phyloP scores from a whole-genome alignment of 2,888 invertebrate genomes.

The Norana najaformis region DNA sequence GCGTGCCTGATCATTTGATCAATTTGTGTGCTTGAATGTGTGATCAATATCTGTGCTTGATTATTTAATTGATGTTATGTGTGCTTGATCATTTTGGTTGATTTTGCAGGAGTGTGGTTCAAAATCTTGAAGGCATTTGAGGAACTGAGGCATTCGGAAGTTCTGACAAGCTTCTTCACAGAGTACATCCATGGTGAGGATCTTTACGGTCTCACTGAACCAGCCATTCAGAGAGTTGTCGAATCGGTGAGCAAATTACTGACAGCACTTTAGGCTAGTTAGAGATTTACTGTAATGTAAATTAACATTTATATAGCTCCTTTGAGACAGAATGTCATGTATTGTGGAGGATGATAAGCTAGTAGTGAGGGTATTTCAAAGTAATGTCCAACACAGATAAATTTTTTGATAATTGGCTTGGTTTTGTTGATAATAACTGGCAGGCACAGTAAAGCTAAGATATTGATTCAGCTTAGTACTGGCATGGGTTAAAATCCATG shows the following conservation, averaged over 20 bases:
- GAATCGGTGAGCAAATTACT: conserved; percentile 73
- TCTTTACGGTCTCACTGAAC: conserved; percentile 93
- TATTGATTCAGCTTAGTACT: no score
- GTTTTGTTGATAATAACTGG: no score
- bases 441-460: no score
- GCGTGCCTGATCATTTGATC: not conserved
- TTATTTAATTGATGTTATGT: not conserved
- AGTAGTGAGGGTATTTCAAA: not conserved
- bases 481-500: no score
- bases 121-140: conserved; percentile 81
- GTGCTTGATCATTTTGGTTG: not conserved
- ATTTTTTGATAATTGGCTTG: no score
- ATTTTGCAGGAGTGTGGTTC: conserved; percentile 76
- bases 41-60: not conserved
- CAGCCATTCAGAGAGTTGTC: conserved; percentile 87
- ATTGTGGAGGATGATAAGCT: not conserved
- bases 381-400: no score
- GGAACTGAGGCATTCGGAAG: conserved; percentile 73
- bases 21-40: not conserved
- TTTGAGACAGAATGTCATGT: not conserved
- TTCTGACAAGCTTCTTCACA: conserved; percentile 84
- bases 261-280: not conserved
- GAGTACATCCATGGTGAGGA: conserved; percentile 92
- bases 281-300: not conserved
- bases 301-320: not conserved